Conservation (phyloP, 2,113 vertebrate species). For the Neomonachus schauinslandi region DNA sequence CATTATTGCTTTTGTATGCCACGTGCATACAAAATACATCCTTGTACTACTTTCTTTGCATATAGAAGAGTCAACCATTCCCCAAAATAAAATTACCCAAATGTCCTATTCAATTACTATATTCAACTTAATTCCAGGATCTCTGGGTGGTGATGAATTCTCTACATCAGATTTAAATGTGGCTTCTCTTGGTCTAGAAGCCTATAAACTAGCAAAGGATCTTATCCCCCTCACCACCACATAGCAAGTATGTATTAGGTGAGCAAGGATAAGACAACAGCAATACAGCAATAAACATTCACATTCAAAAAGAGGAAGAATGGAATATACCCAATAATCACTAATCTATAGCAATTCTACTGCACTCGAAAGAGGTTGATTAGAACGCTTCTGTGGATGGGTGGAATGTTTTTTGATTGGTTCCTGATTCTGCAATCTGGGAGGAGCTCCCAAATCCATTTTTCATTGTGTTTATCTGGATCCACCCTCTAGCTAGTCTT, state of each 20-base stretch:
- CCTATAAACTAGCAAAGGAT: background rate
- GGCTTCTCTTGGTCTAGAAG: background rate
- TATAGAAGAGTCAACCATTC: background rate
- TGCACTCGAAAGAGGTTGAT: background rate
- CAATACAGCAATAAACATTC: background rate
- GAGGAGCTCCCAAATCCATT: background rate
- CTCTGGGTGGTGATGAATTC: background rate
- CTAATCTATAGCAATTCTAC: background rate
- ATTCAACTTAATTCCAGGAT: background rate
- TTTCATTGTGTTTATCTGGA: background rate
- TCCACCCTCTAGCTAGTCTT: background rate
- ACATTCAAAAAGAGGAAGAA: background rate
- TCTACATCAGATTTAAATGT: background rate
- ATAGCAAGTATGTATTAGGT: background rate
- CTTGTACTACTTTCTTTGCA: background rate
- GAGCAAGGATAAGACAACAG: background rate
- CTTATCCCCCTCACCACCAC: background rate
- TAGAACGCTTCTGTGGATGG: background rate
- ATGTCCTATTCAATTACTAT: background rate
- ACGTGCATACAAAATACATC: background rate
- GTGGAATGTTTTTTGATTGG: background rate
- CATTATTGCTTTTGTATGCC: background rate
- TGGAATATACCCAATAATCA: background rate
- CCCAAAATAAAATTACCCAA: background rate
- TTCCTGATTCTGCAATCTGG: background rate